Conservation (phyloP, 2,888 invertebrate genomes). For the Criorhina ranunculi region DNA sequence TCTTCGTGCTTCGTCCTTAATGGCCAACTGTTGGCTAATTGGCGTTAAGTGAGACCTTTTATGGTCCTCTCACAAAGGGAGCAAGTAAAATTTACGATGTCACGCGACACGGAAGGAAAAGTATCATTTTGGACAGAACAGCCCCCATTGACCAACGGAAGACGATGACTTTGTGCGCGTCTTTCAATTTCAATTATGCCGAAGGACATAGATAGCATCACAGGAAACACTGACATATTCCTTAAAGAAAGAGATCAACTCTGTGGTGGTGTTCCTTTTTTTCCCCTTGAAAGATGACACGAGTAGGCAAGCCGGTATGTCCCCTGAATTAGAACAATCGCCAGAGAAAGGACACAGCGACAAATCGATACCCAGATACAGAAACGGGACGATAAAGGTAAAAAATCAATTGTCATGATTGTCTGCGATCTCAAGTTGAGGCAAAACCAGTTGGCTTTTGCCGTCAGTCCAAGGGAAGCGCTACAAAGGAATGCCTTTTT, state of each 20-base stretch:
- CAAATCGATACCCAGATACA: constrained; percentile 64
- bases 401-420: constrained; percentile 69
- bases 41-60: constrained; percentile 75
- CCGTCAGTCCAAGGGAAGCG: constrained; percentile 22
- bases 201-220: constrained; percentile 23
- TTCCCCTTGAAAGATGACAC: constrained; percentile 47
- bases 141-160: not conserved
- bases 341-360: constrained; percentile 47
- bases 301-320: constrained; percentile 60
- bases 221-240: constrained; percentile 8
- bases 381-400: constrained; percentile 40
- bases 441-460: constrained; percentile 29
- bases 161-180: constrained; percentile 28
- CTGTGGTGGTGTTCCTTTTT: not conserved
- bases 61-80: constrained; percentile 42
- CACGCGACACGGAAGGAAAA: constrained; percentile 54
- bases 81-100: constrained; percentile 56
- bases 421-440: constrained; percentile 35
- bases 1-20: constrained; percentile 60
- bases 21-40: constrained; percentile 75
- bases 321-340: constrained; percentile 42
- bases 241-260: constrained; percentile 25
- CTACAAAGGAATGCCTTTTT: constrained; percentile 58
- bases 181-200: constrained; percentile 65
- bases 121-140: constrained; percentile 29